Evolutionary conservation across 2,888 invertebrate species (phyloP), one percentile per base, ranked within the genome.

Genomic region (Sclerodermus sp.): DNA sequence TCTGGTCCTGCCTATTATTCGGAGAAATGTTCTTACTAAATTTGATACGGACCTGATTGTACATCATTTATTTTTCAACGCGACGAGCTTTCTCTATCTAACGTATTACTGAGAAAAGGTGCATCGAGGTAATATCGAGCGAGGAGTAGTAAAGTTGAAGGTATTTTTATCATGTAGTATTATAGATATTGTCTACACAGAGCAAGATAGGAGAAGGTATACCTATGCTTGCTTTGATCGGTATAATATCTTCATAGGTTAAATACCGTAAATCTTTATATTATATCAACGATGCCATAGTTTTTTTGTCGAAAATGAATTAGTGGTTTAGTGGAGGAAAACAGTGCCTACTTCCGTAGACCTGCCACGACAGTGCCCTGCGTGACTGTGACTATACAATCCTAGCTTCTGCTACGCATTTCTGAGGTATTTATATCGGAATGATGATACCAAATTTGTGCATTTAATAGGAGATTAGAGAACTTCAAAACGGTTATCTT

Each of bases 351-450:
- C 76, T 75, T 71, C 74, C 74, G 67, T 76, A 76, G 73, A 76
- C 73, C 76, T 73, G 76, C 77, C 68, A 75, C 76, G 70, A 70
- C 77, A 76, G 76, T 76, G 76, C 73, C 73, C 75, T 72, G 75
- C 70, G 76, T 74, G 75, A 75, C 76, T 73, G 68, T 73, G 74
- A 77, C 74, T 74, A 76, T 76, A 74, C 74, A 75, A 75, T 74
- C 76, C 74, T 76, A 76, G 70, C 77, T 76, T 77, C 76, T 73
- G 74, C 76, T 71, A 76, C 76, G 71, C 74, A 76, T 73, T 74
- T 73, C 68, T 71, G 77, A 77, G 77, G 77, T 77, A 77, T 77
- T 77, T 77, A 77, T 77, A 65, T 73, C 72, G 75, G 76, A 77
- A 77, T 76, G 76, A 76, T 76, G 68, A 76, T 74, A 73, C 72